Conservation (phyloP, 2,113 vertebrate species). For the Leptocoma aspasia region DNA sequence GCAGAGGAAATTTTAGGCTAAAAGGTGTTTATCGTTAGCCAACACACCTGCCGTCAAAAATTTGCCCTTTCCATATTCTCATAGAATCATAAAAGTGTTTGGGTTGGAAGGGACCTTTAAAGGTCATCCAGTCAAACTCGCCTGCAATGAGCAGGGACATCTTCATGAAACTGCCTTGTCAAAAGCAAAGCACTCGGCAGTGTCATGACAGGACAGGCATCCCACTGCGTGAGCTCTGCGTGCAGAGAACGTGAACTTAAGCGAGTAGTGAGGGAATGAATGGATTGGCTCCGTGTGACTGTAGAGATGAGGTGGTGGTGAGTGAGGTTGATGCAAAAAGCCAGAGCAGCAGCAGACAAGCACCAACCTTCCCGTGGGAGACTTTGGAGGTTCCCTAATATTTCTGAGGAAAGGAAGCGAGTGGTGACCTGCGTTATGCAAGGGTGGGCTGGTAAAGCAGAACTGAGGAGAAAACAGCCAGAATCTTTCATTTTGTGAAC, state of each 20-base stretch:
- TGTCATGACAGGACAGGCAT: neutral
- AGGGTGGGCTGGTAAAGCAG: neutral
- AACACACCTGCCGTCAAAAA: fast-evolving
- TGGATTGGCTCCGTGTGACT: neutral
- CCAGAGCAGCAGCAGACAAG: neutral
- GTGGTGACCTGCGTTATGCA: neutral
- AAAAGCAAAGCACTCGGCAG: neutral
- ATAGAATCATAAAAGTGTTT: neutral
- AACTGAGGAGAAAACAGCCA: neutral
- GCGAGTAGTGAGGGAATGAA: neutral
- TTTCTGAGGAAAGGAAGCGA: neutral
- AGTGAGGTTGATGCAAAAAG: neutral
- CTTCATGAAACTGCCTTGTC: neutral
- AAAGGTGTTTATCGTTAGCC: neutral
- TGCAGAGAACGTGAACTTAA: fast-evolving
- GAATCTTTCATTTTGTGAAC: neutral
- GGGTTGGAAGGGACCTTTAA: neutral
- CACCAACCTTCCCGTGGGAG: fast-evolving
- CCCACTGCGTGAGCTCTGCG: fast-evolving
- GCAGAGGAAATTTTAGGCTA: fast-evolving
- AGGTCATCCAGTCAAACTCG: neutral
- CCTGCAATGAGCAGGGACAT: neutral
- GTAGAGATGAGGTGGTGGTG: neutral
- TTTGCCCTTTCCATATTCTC: neutral
- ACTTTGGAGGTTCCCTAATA: neutral